phyloP scores from a whole-genome alignment of 2,888 invertebrate genomes.

The Aporophyla nigra region DNA sequence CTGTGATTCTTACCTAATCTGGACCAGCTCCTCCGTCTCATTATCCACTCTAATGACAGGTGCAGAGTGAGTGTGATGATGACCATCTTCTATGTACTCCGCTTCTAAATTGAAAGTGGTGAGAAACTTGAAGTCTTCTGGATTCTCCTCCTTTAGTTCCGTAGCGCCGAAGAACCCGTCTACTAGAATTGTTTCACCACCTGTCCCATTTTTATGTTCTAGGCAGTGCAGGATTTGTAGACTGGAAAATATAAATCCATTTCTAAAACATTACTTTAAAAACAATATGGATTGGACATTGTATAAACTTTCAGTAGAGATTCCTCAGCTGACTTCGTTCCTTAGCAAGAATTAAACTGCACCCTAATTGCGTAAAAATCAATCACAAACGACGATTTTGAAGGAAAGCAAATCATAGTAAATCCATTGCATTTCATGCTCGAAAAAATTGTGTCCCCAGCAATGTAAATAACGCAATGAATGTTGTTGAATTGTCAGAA shows the following conservation, averaged over 20 bases:
- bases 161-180: slow-evolving; percentile 94
- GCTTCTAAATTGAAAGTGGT: slow-evolving; percentile 91
- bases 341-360: neutral
- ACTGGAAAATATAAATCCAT: slow-evolving; percentile 68
- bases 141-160: slow-evolving; percentile 88
- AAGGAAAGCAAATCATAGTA: too few relatives aligned
- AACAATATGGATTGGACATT: neutral
- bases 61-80: slow-evolving; percentile 90
- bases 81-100: slow-evolving; percentile 92
- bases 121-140: slow-evolving; percentile 91
- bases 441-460: too few relatives aligned
- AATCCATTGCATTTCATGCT: too few relatives aligned
- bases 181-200: slow-evolving; percentile 94
- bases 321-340: neutral
- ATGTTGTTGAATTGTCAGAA: too few relatives aligned
- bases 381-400: too few relatives aligned
- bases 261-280: neutral
- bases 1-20: slow-evolving; percentile 89
- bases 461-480: too few relatives aligned
- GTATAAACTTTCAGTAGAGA: neutral
- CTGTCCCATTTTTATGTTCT: slow-evolving; percentile 89
- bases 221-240: slow-evolving; percentile 87
- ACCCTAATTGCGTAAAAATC: too few relatives aligned
- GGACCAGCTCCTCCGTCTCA: slow-evolving; percentile 89
- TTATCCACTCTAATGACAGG: slow-evolving; percentile 91